These are phyloP conservation scores for Brachypteracias leptosomus DNA, from an alignment of 2,113 vertebrate genomes.

Conservation along the genomic window DNA sequence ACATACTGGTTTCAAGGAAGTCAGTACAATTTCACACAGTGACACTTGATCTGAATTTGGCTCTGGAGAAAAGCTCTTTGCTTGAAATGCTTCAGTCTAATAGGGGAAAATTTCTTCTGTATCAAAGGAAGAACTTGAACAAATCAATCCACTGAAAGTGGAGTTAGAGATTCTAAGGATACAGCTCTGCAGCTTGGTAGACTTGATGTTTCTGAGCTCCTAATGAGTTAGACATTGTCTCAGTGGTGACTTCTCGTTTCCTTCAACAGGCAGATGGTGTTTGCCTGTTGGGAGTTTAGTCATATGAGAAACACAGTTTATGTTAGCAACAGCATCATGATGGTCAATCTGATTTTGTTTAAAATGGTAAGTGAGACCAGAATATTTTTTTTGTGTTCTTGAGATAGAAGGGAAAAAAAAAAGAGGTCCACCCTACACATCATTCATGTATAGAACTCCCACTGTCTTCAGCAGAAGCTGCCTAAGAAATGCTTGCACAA, in stretches of 20 bases:
- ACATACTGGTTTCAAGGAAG: background rate
- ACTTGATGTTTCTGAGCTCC: background rate
- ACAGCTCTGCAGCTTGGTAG: background rate
- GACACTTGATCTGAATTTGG: background rate
- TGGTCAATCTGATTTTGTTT: slow-evolving; percentile 46
- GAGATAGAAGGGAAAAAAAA: no score
- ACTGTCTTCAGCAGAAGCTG: background rate
- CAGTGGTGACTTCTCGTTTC: background rate
- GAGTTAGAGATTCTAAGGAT: background rate
- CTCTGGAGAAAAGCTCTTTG: background rate
- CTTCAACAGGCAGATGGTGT: slow-evolving; percentile 70
- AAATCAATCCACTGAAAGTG: background rate
- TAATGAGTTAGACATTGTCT: background rate
- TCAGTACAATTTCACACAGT: background rate
- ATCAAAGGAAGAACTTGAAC: background rate
- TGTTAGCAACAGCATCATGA: slow-evolving; percentile 56
- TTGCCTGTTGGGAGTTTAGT: slow-evolving; percentile 69
- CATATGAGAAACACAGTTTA: slow-evolving; percentile 61
- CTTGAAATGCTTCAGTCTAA: background rate
- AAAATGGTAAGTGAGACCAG: slow-evolving; percentile 42
- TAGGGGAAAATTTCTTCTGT: background rate
- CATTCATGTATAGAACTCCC: background rate
- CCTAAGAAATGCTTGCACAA: background rate
- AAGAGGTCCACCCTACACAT: no score
- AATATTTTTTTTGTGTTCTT: slow-evolving; percentile 1